Percentiles rank a stretch among this genome's conserved stretches.
Conservation (phyloP, 2,888 invertebrate species). For the Cantharis lateralis region DNA sequence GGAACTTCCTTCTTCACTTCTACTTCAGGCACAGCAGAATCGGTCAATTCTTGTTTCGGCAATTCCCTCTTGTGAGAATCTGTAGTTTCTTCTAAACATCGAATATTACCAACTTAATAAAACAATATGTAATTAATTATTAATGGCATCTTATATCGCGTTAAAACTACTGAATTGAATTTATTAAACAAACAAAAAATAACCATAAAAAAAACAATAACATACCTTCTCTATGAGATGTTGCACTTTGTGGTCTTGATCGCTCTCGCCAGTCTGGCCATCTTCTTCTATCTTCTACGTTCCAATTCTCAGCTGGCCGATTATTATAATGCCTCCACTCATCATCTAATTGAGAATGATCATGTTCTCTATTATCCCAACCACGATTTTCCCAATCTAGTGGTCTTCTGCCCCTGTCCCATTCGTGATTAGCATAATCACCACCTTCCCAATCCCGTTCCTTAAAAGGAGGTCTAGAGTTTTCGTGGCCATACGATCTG, state of each 20-base stretch:
- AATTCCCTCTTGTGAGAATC: slow-evolving; percentile 40
- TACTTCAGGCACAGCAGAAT: slow-evolving; percentile 10
- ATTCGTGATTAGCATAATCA: slow-evolving; percentile 56
- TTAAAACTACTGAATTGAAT: background rate
- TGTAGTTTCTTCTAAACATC: slow-evolving; percentile 11
- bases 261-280: slow-evolving; percentile 55
- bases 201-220: slow-evolving; percentile 5
- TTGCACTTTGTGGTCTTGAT: slow-evolving; percentile 57
- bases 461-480: slow-evolving; percentile 43
- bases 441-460: slow-evolving; percentile 50
- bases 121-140: background rate
- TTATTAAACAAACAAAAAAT: too few species aligned
- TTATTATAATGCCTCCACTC: slow-evolving; percentile 52
- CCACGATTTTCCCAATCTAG: slow-evolving; percentile 58
- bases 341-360: slow-evolving; percentile 47
- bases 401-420: slow-evolving; percentile 58
- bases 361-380: slow-evolving; percentile 52
- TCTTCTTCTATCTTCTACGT: slow-evolving; percentile 61
- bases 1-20: slow-evolving; percentile 37
- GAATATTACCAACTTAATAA: background rate
- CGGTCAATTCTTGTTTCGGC: slow-evolving; percentile 23
- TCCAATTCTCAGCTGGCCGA: slow-evolving; percentile 51
- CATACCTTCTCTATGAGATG: slow-evolving; percentile 48
- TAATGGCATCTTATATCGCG: background rate
- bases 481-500: slow-evolving; percentile 46